A percentile compares a stretch with the other conserved stretches of the same genome.
phyloP scores from a whole-genome alignment of 2,888 invertebrate genomes.

The Epinotia nisella region DNA sequence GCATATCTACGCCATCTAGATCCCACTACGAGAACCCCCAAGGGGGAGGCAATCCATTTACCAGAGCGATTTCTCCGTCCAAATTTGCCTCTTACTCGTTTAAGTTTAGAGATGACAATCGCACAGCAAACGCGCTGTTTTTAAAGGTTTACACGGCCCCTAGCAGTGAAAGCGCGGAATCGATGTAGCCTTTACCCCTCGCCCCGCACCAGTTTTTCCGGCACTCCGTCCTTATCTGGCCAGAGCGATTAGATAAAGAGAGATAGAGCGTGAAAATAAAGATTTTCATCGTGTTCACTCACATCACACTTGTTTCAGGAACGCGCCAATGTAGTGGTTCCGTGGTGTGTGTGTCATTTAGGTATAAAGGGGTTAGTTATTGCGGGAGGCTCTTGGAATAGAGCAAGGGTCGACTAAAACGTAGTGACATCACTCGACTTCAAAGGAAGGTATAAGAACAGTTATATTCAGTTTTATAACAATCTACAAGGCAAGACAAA shows the following conservation, averaged over 20 bases:
- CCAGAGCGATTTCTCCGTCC: constrained; percentile 67
- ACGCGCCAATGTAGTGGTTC: constrained; percentile 69
- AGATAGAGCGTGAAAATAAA: constrained; percentile 86
- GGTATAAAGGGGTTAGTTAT: constrained; percentile 63
- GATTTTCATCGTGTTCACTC: constrained; percentile 85
- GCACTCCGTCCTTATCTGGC: constrained; percentile 84
- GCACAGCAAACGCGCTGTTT: constrained; percentile 79
- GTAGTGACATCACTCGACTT: constrained; percentile 32
- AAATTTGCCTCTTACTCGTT: constrained; percentile 75
- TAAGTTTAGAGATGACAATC: constrained; percentile 81
- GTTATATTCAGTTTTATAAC: constrained; percentile 9
- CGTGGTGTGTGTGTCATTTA: constrained; percentile 70
- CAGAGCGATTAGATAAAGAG: constrained; percentile 84
- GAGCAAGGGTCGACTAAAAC: constrained; percentile 73
- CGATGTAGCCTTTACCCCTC: constrained; percentile 85
- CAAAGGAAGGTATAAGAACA: constrained; percentile 1
- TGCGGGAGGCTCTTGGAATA: constrained; percentile 70
- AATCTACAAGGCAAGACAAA: background rate
- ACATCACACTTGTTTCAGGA: constrained; percentile 75
- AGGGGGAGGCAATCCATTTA: constrained; percentile 85
- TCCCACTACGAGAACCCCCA: constrained; percentile 84
- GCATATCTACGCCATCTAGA: constrained; percentile 85
- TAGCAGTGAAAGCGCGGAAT: constrained; percentile 85
- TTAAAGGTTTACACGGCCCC: constrained; percentile 85
- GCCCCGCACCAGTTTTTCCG: constrained; percentile 84